phyloP scores from a whole-genome alignment of 2,113 vertebrate species.

The Elephantulus edwardii region DNA sequence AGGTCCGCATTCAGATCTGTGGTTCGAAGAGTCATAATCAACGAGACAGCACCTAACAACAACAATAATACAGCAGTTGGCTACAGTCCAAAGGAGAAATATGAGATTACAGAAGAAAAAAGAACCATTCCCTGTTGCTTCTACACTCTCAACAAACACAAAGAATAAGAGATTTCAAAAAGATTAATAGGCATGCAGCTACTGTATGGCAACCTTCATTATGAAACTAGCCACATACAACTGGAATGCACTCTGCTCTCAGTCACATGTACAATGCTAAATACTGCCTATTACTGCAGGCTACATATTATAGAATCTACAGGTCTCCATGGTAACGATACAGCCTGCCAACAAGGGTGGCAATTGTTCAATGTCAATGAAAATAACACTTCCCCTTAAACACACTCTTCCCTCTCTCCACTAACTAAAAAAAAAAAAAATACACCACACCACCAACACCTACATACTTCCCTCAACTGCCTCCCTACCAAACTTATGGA shows the following conservation, averaged over 20 bases:
- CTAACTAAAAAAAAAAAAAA: background rate
- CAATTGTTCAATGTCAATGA: conserved; percentile 29
- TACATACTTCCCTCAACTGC: background rate
- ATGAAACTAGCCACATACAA: background rate
- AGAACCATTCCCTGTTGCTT: background rate
- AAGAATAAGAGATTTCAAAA: background rate
- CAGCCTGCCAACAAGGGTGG: conserved; percentile 14
- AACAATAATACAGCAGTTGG: too few relatives aligned
- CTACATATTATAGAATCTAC: background rate
- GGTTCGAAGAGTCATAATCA: too few relatives aligned
- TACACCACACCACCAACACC: conserved; percentile 8
- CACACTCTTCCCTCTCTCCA: background rate
- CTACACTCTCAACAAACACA: too few relatives aligned
- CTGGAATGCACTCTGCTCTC: background rate
- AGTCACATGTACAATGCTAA: background rate
- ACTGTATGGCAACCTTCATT: background rate
- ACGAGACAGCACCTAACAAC: too few relatives aligned
- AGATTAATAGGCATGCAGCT: background rate
- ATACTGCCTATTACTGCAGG: background rate
- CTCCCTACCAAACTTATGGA: background rate
- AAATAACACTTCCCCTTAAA: background rate
- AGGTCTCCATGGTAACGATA: conserved; percentile 46
- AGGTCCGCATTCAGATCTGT: too few relatives aligned
- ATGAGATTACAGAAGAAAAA: background rate
- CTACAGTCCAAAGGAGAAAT: background rate